These are phyloP conservation scores for Caenorhabditis sulstoni DNA, from an alignment of 2,888 invertebrate species.

Conservation along the genomic window DNA sequence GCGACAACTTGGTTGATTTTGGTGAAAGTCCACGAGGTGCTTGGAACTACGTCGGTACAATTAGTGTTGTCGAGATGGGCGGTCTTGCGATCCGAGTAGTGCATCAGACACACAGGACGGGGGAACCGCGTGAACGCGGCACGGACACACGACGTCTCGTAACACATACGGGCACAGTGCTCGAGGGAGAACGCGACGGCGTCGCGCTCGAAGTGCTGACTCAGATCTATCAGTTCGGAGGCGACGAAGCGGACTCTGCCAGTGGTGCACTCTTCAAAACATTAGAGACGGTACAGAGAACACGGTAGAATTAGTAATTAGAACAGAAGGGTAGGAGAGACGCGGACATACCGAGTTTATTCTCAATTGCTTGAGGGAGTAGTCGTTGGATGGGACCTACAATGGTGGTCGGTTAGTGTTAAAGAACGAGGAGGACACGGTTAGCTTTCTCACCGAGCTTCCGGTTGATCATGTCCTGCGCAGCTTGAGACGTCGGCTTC, in stretches of 20 bases:
- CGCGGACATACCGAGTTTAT: constrained; percentile 60
- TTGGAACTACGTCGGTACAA: constrained; percentile 51
- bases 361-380: constrained; percentile 60
- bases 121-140: constrained; percentile 80
- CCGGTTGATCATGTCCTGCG: constrained; percentile 62
- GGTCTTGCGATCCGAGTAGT: constrained; percentile 62
- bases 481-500: constrained; percentile 55
- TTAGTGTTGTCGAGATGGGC: constrained; percentile 51
- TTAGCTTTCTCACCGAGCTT: constrained; percentile 55
- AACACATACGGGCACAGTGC: constrained; percentile 78
- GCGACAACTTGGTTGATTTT: constrained; percentile 76
- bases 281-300: constrained; percentile 37
- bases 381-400: constrained; percentile 58
- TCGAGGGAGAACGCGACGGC: constrained; percentile 74
- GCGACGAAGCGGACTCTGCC: constrained; percentile 72
- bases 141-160: constrained; percentile 71
- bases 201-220: constrained; percentile 75
- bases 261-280: constrained; percentile 64
- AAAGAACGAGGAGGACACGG: no score
- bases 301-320: constrained; percentile 9
- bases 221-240: constrained; percentile 70
- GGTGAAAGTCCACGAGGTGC: constrained; percentile 66
- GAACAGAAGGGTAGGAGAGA: constrained; percentile 29
- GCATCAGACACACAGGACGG: constrained; percentile 78
- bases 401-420: constrained; percentile 14